phyloP scores from a whole-genome alignment of 2,888 invertebrate genomes.

The Brachypalpus laphriformis region DNA sequence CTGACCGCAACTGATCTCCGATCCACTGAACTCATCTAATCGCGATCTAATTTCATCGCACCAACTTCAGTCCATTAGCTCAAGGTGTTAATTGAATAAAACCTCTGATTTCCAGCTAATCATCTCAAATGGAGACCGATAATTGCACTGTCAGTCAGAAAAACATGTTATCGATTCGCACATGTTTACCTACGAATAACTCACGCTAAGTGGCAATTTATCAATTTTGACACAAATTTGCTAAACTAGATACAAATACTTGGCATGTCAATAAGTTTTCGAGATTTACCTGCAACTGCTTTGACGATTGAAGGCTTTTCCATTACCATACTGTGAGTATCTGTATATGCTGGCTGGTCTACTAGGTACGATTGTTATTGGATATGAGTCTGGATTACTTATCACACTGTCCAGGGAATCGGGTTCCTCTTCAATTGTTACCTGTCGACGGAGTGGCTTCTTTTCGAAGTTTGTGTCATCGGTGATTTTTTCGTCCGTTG shows the following conservation, averaged over 20 bases:
- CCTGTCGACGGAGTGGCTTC: slow-evolving; percentile 75
- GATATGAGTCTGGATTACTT: slow-evolving; percentile 82
- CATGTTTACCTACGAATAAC: slow-evolving; percentile 31
- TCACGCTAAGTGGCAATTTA: slow-evolving; percentile 31
- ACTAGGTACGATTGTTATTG: slow-evolving; percentile 82
- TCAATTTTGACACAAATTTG: slow-evolving; percentile 17
- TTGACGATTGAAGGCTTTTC: slow-evolving; percentile 80
- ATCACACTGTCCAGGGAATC: slow-evolving; percentile 82
- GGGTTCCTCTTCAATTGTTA: slow-evolving; percentile 81
- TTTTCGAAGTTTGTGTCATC: slow-evolving; percentile 52
- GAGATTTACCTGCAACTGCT: slow-evolving; percentile 80
- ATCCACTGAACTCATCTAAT: not conserved
- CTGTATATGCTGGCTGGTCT: slow-evolving; percentile 81
- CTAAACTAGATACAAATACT: not conserved
- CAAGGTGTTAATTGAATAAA: slow-evolving; percentile 57
- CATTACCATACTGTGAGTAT: slow-evolving; percentile 77
- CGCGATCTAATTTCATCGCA: not conserved
- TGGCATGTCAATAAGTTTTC: not conserved
- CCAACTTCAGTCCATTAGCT: not conserved
- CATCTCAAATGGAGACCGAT: slow-evolving; percentile 11
- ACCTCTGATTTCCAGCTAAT: slow-evolving; percentile 2
- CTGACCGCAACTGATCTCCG: slow-evolving; percentile 59
- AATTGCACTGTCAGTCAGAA: not conserved
- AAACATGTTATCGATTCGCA: slow-evolving; percentile 43
- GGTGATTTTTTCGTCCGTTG: slow-evolving; percentile 38